A percentile compares a stretch with the other conserved stretches of the same genome.
Evolutionary conservation across 2,113 vertebrate genomes (phyloP).

Genomic region (Syngnathus typhle): DNA sequence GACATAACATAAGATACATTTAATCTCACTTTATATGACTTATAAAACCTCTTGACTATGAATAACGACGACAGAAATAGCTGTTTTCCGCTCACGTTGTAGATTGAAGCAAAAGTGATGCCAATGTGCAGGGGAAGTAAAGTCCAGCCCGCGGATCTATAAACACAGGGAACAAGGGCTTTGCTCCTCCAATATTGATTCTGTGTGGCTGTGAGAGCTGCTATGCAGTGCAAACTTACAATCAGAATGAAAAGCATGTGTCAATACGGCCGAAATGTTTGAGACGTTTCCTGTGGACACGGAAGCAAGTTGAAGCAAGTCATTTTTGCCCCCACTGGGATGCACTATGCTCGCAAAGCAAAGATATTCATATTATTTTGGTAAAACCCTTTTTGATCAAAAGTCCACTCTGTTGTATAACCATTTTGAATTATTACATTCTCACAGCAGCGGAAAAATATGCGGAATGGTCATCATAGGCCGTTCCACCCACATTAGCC

Average conservation of each 20-base stretch:
- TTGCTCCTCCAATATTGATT: slow-evolving; percentile 66
- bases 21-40: neutral
- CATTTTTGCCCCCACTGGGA: slow-evolving; percentile 11
- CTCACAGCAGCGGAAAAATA: neutral
- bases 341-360: neutral
- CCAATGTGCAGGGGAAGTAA: slow-evolving; percentile 59
- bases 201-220: slow-evolving; percentile 53
- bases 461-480: neutral
- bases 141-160: slow-evolving; percentile 56
- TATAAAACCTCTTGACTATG: slow-evolving; percentile 6
- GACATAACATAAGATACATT: slow-evolving; percentile 10
- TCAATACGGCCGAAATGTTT: slow-evolving; percentile 50
- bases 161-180: slow-evolving; percentile 59
- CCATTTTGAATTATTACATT: neutral
- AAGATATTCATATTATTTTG: neutral
- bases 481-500: no score
- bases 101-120: slow-evolving; percentile 56
- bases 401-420: neutral
- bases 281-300: slow-evolving; percentile 41
- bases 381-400: neutral
- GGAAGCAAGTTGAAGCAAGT: slow-evolving; percentile 30
- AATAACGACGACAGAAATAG: slow-evolving; percentile 37
- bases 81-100: slow-evolving; percentile 44
- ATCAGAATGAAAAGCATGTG: slow-evolving; percentile 47
- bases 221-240: slow-evolving; percentile 58